phyloP scores from a whole-genome alignment of 2,888 invertebrate genomes.

The Leptinotarsa rubiginosa region DNA sequence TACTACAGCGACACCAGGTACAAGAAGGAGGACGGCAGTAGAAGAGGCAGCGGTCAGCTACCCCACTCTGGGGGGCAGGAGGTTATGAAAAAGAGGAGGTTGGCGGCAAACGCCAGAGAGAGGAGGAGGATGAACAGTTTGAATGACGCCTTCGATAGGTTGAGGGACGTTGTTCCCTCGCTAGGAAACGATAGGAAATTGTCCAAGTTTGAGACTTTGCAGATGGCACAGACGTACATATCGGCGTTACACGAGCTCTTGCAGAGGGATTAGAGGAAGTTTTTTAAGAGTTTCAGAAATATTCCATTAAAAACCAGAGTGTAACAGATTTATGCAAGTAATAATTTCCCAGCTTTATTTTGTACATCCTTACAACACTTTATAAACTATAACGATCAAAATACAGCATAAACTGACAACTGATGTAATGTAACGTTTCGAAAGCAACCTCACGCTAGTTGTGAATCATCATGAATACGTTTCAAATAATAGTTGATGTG shows the following conservation, averaged over 20 bases:
- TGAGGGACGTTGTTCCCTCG: constrained; percentile 78
- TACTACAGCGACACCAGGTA: constrained; percentile 53
- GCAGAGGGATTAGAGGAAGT: constrained; percentile 60
- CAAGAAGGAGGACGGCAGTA: constrained; percentile 38
- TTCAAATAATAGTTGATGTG: too few relatives aligned
- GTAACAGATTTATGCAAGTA: neutral
- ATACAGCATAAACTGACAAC: too few relatives aligned
- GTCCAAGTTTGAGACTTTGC: constrained; percentile 81
- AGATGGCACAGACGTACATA: constrained; percentile 84
- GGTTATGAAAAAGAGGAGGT: constrained; percentile 70
- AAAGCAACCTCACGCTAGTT: too few relatives aligned
- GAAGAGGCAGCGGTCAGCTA: constrained; percentile 38
- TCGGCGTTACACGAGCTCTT: constrained; percentile 75
- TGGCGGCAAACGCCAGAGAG: constrained; percentile 82
- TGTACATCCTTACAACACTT: too few relatives aligned
- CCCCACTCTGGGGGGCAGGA: constrained; percentile 58
- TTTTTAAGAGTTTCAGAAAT: neutral
- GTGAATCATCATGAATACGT: too few relatives aligned
- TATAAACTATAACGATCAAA: too few relatives aligned
- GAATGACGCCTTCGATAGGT: constrained; percentile 79
- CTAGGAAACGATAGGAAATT: constrained; percentile 78
- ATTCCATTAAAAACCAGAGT: neutral
- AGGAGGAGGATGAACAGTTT: constrained; percentile 79
- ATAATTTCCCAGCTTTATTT: neutral
- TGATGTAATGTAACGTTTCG: too few relatives aligned